Evolutionary conservation across 2,113 vertebrate genomes (phyloP), one percentile per base, ranked within the genome.

Genomic region (Tragelaphus strepsiceros): DNA sequence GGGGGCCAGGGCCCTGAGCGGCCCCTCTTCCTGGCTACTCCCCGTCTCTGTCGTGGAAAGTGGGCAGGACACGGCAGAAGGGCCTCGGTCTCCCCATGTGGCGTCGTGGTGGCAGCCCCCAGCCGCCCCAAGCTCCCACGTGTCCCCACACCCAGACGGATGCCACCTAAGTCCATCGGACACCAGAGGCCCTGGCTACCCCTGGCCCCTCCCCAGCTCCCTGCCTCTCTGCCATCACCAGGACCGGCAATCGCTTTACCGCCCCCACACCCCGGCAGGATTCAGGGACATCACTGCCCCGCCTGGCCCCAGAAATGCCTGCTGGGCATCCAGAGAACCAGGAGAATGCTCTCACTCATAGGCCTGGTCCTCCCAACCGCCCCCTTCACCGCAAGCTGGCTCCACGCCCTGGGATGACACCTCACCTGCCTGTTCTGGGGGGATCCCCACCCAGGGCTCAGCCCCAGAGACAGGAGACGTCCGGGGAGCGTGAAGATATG

Each of bases 31-130:
- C 15, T 10, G 7, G 10, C 43, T 67, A n/a, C 59, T 51, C 32
- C 54, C 74, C 22, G 7, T 22, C 54, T 8, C 0, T 2, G 15
- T 32, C 5, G 0, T 54, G 28, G 19, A 32, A 24, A 87, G 30
- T 6, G 15, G 56, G n/a, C 17, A 81, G 56, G 35, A 24, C 39
- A 28, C 30, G 3, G 1, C 77, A 5, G 11, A 12, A 22, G 30
- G 62, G 22, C 21, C 80, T 35, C 7, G 4, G 67, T 71, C n/a
- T 74, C 39, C 22, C 35, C 21, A 0, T 0, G 1, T 51, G 35
- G 10, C 22, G 10, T 13, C 78, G 7, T 16, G 16, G 28, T 19
- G 13, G 39, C 35, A 71, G 22, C 17, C 35, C 32, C 46, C 3
- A 1, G 26, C 35, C 21, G 8, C 22, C 83, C 61, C 74, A 35